Base-by-base conservation (phyloP, 2,888 invertebrate species). In the Lasioglossum vierecki region DNA sequence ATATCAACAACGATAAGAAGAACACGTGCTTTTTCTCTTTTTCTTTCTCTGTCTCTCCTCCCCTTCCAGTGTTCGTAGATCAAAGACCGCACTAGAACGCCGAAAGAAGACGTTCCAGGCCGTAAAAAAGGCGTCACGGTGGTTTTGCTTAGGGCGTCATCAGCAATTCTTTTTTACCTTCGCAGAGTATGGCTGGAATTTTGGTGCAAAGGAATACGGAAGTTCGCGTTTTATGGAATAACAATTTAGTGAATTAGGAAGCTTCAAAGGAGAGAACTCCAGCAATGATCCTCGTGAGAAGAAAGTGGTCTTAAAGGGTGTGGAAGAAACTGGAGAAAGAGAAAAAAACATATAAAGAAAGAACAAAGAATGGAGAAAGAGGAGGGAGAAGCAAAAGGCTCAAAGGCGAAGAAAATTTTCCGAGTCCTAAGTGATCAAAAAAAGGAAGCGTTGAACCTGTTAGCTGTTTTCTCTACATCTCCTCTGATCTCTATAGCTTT, bases 231-330 rank as follows among this genome's bases (percentile, higher is more conserved):
- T 92, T 90, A 92, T 89, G 91, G 92, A 93, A 94, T 94, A 94
- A 93, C 92, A 94, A 93, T 94, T 94, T 93, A 89, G 88, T 85
- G 91, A 93, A 94, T 94, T 93, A 93, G 92, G 89, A 87, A 88
- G 89, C 70, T 87, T 92, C 93, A 94, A 93, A 93, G 92, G 85
- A 75, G 75, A 73, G 70, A 75, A 74, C 75, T 49, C 49, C 71
- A 53, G 41, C 63, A 81, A 70, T 83, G 86, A 88, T 89, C 77
- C 74, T 72, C 66, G 85, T 44, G 86, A 74, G 84, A 84, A 85
- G 85, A 49, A 63, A 60, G 41, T 77, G 30, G 13, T 9, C 57
- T n/a, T 22, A 74, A 26, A 79, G 73, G 70, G 41, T n/a, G 77
- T 72, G 81, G 35, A n/a, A 18, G 44, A 41, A 26, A 76, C 49